A percentile compares a stretch with the other conserved stretches of the same genome.
These are phyloP conservation scores for Diacarnus erythraeanus DNA, from an alignment of 37 sponge, comb jelly and placozoan genomes.

Conservation along the genomic window DNA sequence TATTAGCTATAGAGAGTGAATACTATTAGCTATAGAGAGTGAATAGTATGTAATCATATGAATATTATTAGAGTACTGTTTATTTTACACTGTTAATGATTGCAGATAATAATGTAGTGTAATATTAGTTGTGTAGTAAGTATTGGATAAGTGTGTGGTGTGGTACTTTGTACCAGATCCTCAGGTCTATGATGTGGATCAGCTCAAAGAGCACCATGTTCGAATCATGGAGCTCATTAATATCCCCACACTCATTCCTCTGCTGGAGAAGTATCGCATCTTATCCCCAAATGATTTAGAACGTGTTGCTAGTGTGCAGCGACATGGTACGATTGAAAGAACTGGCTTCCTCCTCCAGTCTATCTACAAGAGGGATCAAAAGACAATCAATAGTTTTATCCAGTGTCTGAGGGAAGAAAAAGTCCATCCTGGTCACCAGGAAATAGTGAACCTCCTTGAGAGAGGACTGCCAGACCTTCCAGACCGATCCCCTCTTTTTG, in stretches of 20 bases:
- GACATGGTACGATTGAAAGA: conserved; percentile 15
- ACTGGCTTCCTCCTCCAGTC: conserved; percentile 22
- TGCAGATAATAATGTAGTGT: too few relatives aligned
- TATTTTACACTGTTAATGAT: too few relatives aligned
- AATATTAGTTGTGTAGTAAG: too few relatives aligned
- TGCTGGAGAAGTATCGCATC: background rate
- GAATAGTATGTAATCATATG: too few relatives aligned
- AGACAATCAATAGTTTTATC: conserved; percentile 12
- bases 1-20: too few relatives aligned
- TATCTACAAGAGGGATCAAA: conserved; percentile 13
- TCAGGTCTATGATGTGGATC: conserved; percentile 1
- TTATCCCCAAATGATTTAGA: conserved; percentile 1
- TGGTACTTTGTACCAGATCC: background rate
- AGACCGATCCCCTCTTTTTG: conserved; percentile 12
- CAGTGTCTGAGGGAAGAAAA: conserved; percentile 15
- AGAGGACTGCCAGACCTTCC: background rate
- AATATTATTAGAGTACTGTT: too few relatives aligned
- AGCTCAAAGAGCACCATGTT: conserved; percentile 2
- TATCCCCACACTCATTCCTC: conserved; percentile 18
- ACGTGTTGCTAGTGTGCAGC: background rate
- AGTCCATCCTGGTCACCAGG: conserved; percentile 7
- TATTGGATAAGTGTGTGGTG: too few relatives aligned
- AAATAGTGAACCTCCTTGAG: conserved; percentile 27
- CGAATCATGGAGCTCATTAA: conserved; percentile 5
- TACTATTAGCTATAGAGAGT: too few relatives aligned